Percentiles rank a stretch among this genome's conserved stretches.
These are phyloP conservation scores for Sarcoramphus papa DNA, from an alignment of 2,797 vertebrate genomes.

Conservation along the genomic window DNA sequence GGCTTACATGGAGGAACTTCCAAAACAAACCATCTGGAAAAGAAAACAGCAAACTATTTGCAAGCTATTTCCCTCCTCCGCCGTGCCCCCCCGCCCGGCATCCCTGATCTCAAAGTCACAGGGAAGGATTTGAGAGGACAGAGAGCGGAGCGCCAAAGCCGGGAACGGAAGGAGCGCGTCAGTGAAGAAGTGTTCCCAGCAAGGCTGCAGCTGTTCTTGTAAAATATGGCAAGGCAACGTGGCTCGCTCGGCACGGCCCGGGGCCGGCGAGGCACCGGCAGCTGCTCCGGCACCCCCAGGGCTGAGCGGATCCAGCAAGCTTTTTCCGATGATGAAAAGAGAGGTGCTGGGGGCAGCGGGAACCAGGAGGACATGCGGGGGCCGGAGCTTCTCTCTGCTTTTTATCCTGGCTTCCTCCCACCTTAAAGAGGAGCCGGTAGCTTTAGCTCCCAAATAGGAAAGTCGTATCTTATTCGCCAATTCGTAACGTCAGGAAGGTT, in stretches of 20 bases:
- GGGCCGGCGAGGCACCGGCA: background rate
- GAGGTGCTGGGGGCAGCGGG: background rate
- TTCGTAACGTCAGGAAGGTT: rapidly evolving
- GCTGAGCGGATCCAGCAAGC: background rate
- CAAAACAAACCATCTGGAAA: constrained; percentile 49
- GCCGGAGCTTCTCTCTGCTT: background rate
- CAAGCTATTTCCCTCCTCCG: background rate
- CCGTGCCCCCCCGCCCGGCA: rapidly evolving
- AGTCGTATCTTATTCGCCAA: rapidly evolving
- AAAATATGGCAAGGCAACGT: background rate
- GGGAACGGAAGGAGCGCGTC: background rate
- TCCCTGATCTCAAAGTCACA: background rate
- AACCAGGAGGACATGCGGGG: rapidly evolving
- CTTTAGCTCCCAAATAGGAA: background rate
- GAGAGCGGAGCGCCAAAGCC: background rate
- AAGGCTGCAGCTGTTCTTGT: background rate
- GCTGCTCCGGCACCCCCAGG: background rate
- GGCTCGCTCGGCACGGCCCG: background rate
- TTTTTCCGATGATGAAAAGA: background rate
- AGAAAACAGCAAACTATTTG: background rate
- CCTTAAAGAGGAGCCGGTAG: background rate
- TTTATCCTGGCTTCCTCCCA: background rate
- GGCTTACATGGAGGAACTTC: background rate
- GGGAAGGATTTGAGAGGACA: background rate
- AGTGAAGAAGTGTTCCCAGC: background rate